phyloP scores from a whole-genome alignment of 2,113 vertebrate species.

The Tachysurus vachellii region DNA sequence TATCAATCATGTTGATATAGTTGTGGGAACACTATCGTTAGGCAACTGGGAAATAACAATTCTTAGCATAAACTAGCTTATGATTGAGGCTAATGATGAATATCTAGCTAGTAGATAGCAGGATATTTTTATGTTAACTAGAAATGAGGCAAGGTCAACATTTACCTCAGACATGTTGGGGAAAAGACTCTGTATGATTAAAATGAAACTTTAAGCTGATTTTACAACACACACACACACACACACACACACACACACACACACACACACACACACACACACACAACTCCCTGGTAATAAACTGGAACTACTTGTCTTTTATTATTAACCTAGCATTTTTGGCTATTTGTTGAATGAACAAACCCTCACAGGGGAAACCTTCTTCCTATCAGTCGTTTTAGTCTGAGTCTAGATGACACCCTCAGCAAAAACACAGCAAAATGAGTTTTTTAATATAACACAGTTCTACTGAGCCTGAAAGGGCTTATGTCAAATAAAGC shows the following conservation, averaged over 20 bases:
- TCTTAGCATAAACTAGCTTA: neutral
- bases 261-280: neutral
- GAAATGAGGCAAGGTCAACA: neutral
- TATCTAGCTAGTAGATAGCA: neutral
- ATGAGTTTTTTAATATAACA: conserved; percentile 44
- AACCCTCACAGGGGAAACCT: neutral
- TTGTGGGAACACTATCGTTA: neutral
- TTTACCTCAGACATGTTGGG: neutral
- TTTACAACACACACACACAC: neutral
- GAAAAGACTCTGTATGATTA: neutral
- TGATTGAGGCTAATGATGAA: neutral
- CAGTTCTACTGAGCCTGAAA: conserved; percentile 13
- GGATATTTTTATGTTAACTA: neutral
- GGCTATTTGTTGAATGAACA: neutral
- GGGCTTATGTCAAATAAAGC: conserved; percentile 37
- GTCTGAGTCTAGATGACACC: neutral
- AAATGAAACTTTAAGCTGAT: neutral
- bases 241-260: neutral
- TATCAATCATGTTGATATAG: neutral
- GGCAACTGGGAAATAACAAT: neutral
- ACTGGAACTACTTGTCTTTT: neutral
- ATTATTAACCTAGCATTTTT: neutral
- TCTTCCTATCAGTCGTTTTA: conserved; percentile 6
- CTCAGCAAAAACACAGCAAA: conserved; percentile 15
- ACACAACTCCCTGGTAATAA: neutral